phyloP scores from a whole-genome alignment of 2,888 invertebrate species.

The Schrankia costaestrigalis region DNA sequence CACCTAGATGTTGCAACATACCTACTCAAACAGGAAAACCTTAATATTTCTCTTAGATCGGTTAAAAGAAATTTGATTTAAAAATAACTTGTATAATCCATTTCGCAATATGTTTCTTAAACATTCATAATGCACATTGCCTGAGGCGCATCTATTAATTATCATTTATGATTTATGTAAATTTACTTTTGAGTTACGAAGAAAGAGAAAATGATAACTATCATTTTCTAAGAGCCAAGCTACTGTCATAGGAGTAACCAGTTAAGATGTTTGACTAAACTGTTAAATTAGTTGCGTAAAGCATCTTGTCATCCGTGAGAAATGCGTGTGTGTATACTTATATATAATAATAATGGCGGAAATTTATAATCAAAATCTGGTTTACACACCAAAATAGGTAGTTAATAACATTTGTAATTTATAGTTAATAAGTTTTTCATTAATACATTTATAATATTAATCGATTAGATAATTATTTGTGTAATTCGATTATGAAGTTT shows the following conservation, averaged over 20 bases:
- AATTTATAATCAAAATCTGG: no score
- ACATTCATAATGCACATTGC: constrained; percentile 22
- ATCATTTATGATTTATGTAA: constrained; percentile 43
- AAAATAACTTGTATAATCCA: constrained; percentile 29
- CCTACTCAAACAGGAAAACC: constrained; percentile 5
- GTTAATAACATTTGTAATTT: no score
- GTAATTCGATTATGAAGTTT: no score
- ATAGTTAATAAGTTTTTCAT: no score
- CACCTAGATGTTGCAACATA: no score
- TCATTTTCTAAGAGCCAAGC: constrained; percentile 2
- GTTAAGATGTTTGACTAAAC: constrained; percentile 2
- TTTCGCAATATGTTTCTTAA: constrained; percentile 41
- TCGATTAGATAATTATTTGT: no score
- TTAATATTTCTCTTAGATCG: constrained; percentile 1
- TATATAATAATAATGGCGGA: no score
- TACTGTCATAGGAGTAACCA: neutral
- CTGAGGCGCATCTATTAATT: constrained; percentile 33
- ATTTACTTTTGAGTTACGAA: constrained; percentile 32
- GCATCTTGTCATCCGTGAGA: neutral
- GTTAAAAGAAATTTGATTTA: constrained; percentile 2
- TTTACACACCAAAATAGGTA: no score
- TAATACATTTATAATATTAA: no score
- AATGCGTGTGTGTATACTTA: neutral
- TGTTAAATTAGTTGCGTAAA: neutral
- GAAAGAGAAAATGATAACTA: constrained; percentile 28